phyloP scores from a whole-genome alignment of 2,113 vertebrate genomes.

The Apodemus sylvaticus region DNA sequence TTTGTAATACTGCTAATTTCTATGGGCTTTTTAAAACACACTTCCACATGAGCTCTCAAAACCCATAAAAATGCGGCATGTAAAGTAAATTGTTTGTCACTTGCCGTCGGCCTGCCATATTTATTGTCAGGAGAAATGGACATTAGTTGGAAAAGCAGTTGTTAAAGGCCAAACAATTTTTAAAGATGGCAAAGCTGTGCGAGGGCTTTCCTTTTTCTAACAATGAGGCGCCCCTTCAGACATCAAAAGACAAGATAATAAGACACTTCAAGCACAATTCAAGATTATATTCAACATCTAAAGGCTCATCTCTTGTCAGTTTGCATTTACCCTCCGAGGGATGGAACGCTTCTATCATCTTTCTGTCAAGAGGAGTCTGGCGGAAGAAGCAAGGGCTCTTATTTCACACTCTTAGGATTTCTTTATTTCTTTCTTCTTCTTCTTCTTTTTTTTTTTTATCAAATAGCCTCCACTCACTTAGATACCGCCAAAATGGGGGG shows the following conservation, averaged over 20 bases:
- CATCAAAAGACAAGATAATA: conserved; percentile 99
- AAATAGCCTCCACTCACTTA: conserved; percentile 96
- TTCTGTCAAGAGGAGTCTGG: conserved; percentile 98
- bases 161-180: conserved; percentile 98
- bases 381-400: conserved; percentile 96
- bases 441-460: conserved; percentile 86
- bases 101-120: conserved; percentile 93
- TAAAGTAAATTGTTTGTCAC: conserved; percentile 95
- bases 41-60: conserved; percentile 97
- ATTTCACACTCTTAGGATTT: conserved; percentile 99
- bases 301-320: conserved; percentile 99
- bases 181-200: conserved; percentile 94
- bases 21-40: conserved; percentile 89
- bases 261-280: conserved; percentile 99
- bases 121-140: conserved; percentile 99
- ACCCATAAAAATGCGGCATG: conserved; percentile 91
- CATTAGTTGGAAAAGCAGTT: conserved; percentile 98
- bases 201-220: conserved; percentile 96
- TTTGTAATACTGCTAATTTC: conserved; percentile 94
- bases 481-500: conserved; percentile 96
- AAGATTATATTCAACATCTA: conserved; percentile 99
- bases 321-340: conserved; percentile 99
- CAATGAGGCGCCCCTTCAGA: conserved; percentile 98
- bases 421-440: conserved; percentile 69
- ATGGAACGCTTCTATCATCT: conserved; percentile 99